Base-by-base conservation (phyloP, 2,888 invertebrate species). In the Pogonocherus hispidulus region DNA sequence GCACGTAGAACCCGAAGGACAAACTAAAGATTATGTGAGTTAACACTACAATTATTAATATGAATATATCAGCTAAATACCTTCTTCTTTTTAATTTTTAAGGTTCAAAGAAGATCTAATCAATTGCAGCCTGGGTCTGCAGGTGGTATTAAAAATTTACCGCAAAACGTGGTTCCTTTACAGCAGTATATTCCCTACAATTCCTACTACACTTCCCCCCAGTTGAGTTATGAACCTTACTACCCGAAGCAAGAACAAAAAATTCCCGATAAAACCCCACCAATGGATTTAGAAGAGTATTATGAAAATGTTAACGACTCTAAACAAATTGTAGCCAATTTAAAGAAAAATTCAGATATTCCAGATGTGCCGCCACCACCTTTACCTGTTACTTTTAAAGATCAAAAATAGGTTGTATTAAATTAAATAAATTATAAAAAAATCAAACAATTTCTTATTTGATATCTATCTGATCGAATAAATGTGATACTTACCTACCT, bases 351-450 rank as follows among this genome's bases (percentile, higher is more conserved):
- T 69, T 65, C 78, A 44, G 74, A 77, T 32, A 79, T 79, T 37
- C 80, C 79, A 16, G 79, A 79, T 67, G 79, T 79, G 9, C 78
- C 78, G 52, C 79, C 80, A 41, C 79, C 79, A 54, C 75, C 78
- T 3, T 70, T 80, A 68, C 79, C 79, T 41, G 75, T 78, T 19
- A 74, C 79, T 41, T 73, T 78, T 18, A 74, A 65, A 69, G 64
- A 23, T 64, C 23, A 23, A 57, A 5, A 32, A 16, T 18, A 52
- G 14, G 18, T 14, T n/a, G n/a, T n/a, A n/a, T n/a, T n/a, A n/a
- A n/a, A n/a, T 27, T 52, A 9, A 52, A 18, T 52, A 18, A 32
- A 52, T 32, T 18, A 32, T 18, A 32, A 11, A 32, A 52, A 52
- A 18, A 18, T 6, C 32, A n/a, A 5, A n/a, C n/a, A n/a, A n/a